phyloP scores from a whole-genome alignment of 2,888 invertebrate genomes.

The Hyles lineata region DNA sequence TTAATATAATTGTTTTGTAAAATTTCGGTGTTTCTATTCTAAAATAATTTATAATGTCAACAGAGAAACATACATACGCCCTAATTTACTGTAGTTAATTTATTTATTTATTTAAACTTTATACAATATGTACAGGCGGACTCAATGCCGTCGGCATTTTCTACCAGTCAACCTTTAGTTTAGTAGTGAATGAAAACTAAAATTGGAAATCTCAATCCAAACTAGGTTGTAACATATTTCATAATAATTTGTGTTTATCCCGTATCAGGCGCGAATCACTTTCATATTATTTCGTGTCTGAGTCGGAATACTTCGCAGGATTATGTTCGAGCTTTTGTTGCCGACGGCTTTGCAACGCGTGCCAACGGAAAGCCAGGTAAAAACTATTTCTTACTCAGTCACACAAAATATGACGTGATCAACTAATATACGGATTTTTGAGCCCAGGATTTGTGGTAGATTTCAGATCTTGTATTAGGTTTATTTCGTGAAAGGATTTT shows the following conservation, averaged over 20 bases:
- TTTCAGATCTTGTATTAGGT: neutral
- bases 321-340: neutral
- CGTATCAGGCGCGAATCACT: neutral
- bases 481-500: neutral
- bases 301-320: neutral
- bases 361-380: neutral
- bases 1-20: too few relatives aligned
- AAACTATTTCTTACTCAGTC: neutral
- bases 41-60: too few relatives aligned
- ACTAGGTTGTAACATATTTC: too few relatives aligned
- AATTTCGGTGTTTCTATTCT: too few relatives aligned
- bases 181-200: too few relatives aligned
- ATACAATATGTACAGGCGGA: too few relatives aligned
- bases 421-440: neutral
- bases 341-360: neutral
- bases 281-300: neutral
- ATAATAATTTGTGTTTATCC: neutral
- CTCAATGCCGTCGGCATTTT: too few relatives aligned
- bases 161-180: too few relatives aligned
- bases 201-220: too few relatives aligned
- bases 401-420: conserved; percentile 2
- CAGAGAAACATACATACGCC: too few relatives aligned
- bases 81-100: too few relatives aligned
- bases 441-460: neutral
- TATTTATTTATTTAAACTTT: too few relatives aligned